Percentiles rank a stretch among this genome's conserved stretches.
These are phyloP conservation scores for Dromius quadrimaculatus DNA, from an alignment of 2,888 invertebrate species.

Conservation along the genomic window DNA sequence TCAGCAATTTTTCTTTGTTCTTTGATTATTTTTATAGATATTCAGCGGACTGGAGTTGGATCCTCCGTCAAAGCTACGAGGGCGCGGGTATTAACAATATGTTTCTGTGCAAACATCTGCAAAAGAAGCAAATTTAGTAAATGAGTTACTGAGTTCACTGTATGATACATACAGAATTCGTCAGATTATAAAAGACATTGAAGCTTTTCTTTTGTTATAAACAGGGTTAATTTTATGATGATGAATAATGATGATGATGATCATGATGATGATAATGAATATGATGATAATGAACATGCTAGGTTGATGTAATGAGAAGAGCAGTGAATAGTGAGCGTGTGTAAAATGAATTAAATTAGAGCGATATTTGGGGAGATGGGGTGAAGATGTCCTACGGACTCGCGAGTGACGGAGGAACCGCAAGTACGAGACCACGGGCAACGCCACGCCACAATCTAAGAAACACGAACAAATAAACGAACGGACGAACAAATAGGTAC, in stretches of 20 bases:
- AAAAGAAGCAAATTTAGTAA: neutral
- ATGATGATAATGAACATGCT: neutral
- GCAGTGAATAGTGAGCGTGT: neutral
- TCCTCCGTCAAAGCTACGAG: slow-evolving; percentile 45
- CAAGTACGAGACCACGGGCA: slow-evolving; percentile 48
- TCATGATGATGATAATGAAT: neutral
- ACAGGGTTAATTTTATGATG: too few relatives aligned
- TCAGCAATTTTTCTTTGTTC: slow-evolving; percentile 25
- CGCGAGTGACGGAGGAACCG: slow-evolving; percentile 50
- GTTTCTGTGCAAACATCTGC: slow-evolving; percentile 15
- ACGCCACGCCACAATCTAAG: slow-evolving; percentile 51
- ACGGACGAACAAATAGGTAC: slow-evolving; percentile 50
- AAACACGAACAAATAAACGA: slow-evolving; percentile 51
- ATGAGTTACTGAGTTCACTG: neutral
- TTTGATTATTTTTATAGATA: slow-evolving; percentile 36
- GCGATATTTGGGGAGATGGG: slow-evolving; percentile 8
- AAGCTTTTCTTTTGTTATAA: too few relatives aligned
- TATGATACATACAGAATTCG: slow-evolving; percentile 11
- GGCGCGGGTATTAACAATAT: slow-evolving; percentile 29
- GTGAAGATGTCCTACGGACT: slow-evolving; percentile 17
- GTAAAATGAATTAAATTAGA: neutral
- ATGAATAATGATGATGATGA: slow-evolving; percentile 12
- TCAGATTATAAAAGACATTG: neutral
- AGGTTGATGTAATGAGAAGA: slow-evolving; percentile 1
- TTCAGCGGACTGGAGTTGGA: slow-evolving; percentile 40